Base-by-base conservation (phyloP, 2,113 vertebrate genomes). In the Philantomba maxwellii region DNA sequence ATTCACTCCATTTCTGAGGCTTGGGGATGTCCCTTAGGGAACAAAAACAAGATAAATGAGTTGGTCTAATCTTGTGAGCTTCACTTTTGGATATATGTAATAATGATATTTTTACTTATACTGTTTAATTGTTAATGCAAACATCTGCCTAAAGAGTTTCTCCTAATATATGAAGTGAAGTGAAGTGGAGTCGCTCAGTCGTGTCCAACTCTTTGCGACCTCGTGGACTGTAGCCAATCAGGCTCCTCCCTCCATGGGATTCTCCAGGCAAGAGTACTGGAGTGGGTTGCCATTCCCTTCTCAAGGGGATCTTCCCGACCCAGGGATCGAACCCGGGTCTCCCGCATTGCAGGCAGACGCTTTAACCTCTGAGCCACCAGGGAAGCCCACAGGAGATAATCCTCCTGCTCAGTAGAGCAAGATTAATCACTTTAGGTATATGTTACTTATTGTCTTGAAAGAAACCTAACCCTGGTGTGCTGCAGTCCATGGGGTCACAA, bases 401-500 rank as follows among this genome's bases (percentile, higher is more conserved):
- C 43, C 13, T 45, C 39, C 13, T 77, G 13, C 39, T 77, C 45
- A 28, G 36, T 7, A 73, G 73, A 77, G 23, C 43, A 77, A 45
- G 13, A 77, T 77, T 77, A 77, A 77, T 77, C 73, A 45, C 12
- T 77, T 77, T 75, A 75, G 70, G 70, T 43, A 25, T 75, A 43
- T 75, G 70, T 26, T 75, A 39, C 70, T 75, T 75, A 43, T 14
- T 25, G 23, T 43, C 36, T 0, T 43, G 70, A 75, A 73, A 73
- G 70, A 73, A 73, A 73, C 21, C n/a, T 73, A 39, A 62, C 13
- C 28, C 6, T 62, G 60, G 60, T 62, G 30, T 66, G 62, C 16
- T 66, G 62, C 7, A n/a, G 2, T n/a, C 15, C 33, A 2, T 2
- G 33, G 62, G 62, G 62, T 10, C 0, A 0, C 62, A 66, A 5